phyloP scores from a whole-genome alignment of 2,888 invertebrate genomes.

The Acanthosepion pharaonis region DNA sequence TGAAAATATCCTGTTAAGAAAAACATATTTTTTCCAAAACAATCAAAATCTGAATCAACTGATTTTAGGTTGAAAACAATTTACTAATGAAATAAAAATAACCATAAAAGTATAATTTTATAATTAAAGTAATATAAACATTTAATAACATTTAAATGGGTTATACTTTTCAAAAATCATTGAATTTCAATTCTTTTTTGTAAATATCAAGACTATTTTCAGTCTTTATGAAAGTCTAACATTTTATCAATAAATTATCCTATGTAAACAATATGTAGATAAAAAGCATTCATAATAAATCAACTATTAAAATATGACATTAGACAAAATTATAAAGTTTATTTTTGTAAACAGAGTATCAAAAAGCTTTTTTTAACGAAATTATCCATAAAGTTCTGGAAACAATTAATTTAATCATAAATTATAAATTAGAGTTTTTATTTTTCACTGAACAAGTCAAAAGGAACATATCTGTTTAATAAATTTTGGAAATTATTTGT shows the following conservation, averaged over 20 bases:
- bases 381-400: not conserved
- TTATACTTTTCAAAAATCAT: not conserved
- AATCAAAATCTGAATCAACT: not conserved
- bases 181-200: not conserved
- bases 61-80: not conserved
- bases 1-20: not conserved
- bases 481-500: not conserved
- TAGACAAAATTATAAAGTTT: not conserved
- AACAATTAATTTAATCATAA: not conserved
- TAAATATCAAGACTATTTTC: not conserved
- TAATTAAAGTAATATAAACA: not conserved
- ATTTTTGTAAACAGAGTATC: not conserved
- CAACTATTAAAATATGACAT: not conserved
- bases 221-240: not conserved
- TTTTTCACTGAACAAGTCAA: not conserved
- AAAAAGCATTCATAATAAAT: not conserved
- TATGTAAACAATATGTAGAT: not conserved
- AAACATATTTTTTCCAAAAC: not conserved
- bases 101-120: not conserved
- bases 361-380: not conserved
- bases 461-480: not conserved
- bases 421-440: not conserved
- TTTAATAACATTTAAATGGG: not conserved
- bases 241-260: not conserved
- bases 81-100: not conserved